These are phyloP conservation scores for Uria lomvia DNA, from an alignment of 2,113 vertebrate species.

Conservation along the genomic window DNA sequence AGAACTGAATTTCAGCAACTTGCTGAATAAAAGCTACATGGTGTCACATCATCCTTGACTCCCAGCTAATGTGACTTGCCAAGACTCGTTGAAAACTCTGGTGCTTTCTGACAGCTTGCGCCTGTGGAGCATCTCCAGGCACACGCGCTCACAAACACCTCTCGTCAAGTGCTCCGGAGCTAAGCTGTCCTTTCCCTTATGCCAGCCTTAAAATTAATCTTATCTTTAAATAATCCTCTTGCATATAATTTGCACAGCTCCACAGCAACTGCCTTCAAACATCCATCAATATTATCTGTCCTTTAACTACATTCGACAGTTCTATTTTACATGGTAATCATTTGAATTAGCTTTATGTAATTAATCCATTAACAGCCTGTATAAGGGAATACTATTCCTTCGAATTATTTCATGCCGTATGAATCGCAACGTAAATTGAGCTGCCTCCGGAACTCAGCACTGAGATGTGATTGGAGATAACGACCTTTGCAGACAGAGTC, in stretches of 20 bases:
- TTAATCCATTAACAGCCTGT: conserved; percentile 34
- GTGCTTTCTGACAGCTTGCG: neutral
- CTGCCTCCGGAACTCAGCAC: neutral
- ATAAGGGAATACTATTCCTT: conserved; percentile 3
- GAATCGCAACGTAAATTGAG: neutral
- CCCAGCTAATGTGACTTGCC: neutral
- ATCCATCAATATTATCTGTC: neutral
- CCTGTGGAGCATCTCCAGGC: neutral
- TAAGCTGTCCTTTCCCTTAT: neutral
- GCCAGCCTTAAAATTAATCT: neutral
- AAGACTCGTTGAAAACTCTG: neutral
- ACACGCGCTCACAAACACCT: neutral
- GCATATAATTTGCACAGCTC: neutral
- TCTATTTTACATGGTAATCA: conserved; percentile 2
- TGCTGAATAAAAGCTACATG: neutral
- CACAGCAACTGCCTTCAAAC: neutral
- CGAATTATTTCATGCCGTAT: neutral
- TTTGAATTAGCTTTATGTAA: conserved; percentile 27
- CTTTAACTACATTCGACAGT: neutral
- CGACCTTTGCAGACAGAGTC: neutral
- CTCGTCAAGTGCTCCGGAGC: neutral
- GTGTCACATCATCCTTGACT: neutral
- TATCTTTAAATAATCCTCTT: neutral
- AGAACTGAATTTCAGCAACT: neutral
- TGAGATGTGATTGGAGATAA: neutral